phyloP scores from a whole-genome alignment of 2,113 vertebrate species.

The Nannospalax galili region DNA sequence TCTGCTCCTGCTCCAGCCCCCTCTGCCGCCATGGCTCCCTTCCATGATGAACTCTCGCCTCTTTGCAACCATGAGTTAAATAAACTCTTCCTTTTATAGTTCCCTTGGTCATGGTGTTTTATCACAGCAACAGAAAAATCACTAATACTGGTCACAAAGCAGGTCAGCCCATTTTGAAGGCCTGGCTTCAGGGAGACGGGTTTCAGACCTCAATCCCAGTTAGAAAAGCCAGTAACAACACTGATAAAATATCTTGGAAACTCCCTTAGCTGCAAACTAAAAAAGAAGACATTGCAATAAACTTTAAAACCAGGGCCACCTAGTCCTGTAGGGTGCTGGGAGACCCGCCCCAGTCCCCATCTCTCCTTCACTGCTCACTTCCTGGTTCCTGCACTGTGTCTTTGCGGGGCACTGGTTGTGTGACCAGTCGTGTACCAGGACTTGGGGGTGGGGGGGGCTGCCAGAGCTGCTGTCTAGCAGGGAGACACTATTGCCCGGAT shows the following conservation, averaged over 20 bases:
- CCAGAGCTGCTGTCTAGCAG: background rate
- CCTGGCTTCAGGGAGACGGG: too few relatives aligned
- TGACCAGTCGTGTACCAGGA: too few relatives aligned
- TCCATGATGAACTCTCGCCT: too few relatives aligned
- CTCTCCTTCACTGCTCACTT: accelerated
- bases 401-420: accelerated
- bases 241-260: background rate
- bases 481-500: background rate
- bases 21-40: too few relatives aligned
- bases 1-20: too few relatives aligned
- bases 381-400: accelerated
- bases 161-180: background rate
- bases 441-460: background rate
- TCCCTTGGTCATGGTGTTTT: too few relatives aligned
- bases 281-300: background rate
- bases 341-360: background rate
- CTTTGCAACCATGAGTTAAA: too few relatives aligned
- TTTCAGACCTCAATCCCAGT: background rate
- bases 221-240: background rate
- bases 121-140: too few relatives aligned
- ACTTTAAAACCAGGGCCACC: background rate
- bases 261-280: background rate
- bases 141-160: too few relatives aligned
- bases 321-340: background rate
- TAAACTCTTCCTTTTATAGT: too few relatives aligned